Evolutionary conservation across 2,797 vertebrate genomes (phyloP).

Genomic region (Cheirogaleus major): DNA sequence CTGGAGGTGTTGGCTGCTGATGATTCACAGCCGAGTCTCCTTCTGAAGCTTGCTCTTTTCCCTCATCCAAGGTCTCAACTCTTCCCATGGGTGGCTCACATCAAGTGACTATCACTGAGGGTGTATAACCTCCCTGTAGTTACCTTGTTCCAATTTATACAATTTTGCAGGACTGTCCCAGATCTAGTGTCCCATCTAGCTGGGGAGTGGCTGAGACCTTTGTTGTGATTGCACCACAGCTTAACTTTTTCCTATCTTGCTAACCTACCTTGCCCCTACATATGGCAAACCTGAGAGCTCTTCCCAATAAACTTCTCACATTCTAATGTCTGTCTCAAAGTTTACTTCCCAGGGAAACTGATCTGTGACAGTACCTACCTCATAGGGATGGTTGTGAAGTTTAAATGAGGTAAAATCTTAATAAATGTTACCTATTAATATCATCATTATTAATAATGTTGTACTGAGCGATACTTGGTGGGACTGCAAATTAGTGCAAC

Average conservation of each 20-base stretch:
- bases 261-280: neutral
- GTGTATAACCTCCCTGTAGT: no score
- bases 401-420: neutral
- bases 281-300: neutral
- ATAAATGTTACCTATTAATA: neutral
- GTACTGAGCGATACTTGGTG: neutral
- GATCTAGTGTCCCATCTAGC: neutral
- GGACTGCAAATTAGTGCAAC: no score
- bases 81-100: neutral
- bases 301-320: neutral
- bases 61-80: neutral
- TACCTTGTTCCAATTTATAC: neutral
- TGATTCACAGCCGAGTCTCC: neutral
- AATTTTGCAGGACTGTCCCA: neutral
- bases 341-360: neutral
- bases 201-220: neutral
- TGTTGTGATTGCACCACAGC: neutral
- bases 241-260: neutral
- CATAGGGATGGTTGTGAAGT: neutral
- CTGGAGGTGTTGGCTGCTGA: neutral
- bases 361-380: neutral
- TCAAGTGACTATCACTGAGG: neutral
- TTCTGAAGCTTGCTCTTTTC: neutral
- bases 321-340: neutral
- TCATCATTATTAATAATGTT: neutral